phyloP scores from a whole-genome alignment of 2,888 invertebrate genomes.

The Tiliacea citrago region DNA sequence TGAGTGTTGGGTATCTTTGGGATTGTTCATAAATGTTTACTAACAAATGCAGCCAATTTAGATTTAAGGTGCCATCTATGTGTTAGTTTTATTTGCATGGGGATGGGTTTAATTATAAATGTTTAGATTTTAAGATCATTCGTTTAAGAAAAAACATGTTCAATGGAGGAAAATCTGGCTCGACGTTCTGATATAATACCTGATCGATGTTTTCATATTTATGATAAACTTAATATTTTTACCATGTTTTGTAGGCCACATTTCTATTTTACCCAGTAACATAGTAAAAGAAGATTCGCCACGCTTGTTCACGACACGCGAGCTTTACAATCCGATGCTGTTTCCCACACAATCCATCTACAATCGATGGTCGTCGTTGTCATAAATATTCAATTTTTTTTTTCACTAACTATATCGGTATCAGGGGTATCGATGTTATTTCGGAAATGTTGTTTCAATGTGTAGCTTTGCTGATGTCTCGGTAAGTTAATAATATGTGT shows the following conservation, averaged over 20 bases:
- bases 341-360: slow-evolving; percentile 59
- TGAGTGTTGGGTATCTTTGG: slow-evolving; percentile 43
- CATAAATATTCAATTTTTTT: slow-evolving; percentile 34
- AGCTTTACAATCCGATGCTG: slow-evolving; percentile 56
- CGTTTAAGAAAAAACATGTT: slow-evolving; percentile 1
- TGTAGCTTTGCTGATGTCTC: slow-evolving; percentile 42
- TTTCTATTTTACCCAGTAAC: slow-evolving; percentile 50
- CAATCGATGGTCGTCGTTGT: slow-evolving; percentile 53
- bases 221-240: slow-evolving; percentile 2
- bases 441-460: slow-evolving; percentile 3
- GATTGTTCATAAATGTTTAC: slow-evolving; percentile 32
- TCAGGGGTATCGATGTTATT: slow-evolving; percentile 47
- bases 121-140: slow-evolving; percentile 49
- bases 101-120: slow-evolving; percentile 41
- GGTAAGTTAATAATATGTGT: slow-evolving; percentile 51
- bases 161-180: neutral
- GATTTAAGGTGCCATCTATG: slow-evolving; percentile 40
- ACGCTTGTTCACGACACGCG: slow-evolving; percentile 64
- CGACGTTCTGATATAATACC: neutral
- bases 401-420: slow-evolving; percentile 39
- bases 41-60: slow-evolving; percentile 41
- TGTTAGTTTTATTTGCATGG: slow-evolving; percentile 57
- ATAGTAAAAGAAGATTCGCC: slow-evolving; percentile 46
- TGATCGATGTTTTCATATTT: neutral
- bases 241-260: slow-evolving; percentile 27